Evolutionary conservation across 2,797 vertebrate genomes (phyloP).

Genomic region (Sciurus carolinensis): DNA sequence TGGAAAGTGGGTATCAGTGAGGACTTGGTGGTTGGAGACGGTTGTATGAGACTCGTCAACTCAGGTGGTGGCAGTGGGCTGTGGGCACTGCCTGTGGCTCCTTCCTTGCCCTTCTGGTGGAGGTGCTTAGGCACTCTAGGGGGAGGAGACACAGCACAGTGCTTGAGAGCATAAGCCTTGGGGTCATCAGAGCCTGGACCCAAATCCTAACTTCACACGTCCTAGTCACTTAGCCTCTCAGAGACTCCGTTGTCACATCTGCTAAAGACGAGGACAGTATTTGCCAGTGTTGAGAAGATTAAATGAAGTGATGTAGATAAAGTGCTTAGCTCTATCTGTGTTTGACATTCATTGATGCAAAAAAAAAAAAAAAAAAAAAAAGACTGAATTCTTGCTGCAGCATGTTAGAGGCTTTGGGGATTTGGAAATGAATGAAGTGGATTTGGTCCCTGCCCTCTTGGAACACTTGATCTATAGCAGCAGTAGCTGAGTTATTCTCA

Average conservation of each 20-base stretch:
- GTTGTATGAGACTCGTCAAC: neutral
- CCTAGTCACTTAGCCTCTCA: neutral
- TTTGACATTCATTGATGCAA: constrained; percentile 37
- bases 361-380: neutral
- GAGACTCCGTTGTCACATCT: neutral
- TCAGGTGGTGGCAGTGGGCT: too few species aligned
- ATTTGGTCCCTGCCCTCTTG: neutral
- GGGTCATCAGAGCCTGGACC: neutral
- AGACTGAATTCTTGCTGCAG: neutral
- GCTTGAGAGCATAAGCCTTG: neutral
- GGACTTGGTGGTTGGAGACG: neutral
- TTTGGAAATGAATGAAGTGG: constrained; percentile 8
- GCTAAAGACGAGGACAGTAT: neutral
- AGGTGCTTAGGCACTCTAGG: too few species aligned
- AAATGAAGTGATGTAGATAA: neutral
- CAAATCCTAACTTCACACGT: neutral
- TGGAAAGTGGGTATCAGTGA: neutral
- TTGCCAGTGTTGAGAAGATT: neutral
- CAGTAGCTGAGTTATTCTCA: constrained; percentile 34
- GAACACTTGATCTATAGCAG: constrained; percentile 21
- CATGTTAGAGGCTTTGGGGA: constrained; percentile 16
- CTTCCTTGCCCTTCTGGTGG: neutral
- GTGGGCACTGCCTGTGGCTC: neutral
- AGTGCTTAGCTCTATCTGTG: neutral
- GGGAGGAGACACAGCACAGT: neutral